These are phyloP conservation scores for Samia ricini DNA, from an alignment of 1,140 invertebrate species.

Conservation along the genomic window DNA sequence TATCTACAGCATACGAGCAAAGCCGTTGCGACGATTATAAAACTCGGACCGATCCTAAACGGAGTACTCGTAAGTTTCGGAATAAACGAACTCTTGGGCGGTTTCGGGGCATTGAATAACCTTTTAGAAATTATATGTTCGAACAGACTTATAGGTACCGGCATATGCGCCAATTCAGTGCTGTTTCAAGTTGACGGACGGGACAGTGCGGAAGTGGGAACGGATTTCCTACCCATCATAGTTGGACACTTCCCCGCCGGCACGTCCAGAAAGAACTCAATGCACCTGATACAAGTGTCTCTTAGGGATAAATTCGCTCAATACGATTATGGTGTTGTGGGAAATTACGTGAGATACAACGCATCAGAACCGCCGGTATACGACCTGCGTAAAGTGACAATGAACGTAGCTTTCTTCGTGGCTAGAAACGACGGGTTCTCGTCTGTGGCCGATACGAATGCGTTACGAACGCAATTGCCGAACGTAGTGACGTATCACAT, in stretches of 20 bases:
- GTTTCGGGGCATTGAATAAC: not conserved
- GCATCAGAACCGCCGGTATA: constrained; percentile 74
- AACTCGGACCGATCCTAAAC: not conserved
- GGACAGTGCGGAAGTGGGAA: constrained; percentile 22
- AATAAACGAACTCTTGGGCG: constrained; percentile 1
- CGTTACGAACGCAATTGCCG: constrained; percentile 49
- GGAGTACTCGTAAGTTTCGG: not conserved
- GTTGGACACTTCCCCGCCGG: constrained; percentile 22
- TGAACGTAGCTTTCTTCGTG: constrained; percentile 78
- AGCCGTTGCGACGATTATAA: constrained; percentile 4
- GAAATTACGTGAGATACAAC: constrained; percentile 73
- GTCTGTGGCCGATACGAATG: constrained; percentile 78
- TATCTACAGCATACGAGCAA: constrained; percentile 23
- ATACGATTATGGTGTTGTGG: constrained; percentile 72
- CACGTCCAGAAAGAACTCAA: constrained; percentile 81
- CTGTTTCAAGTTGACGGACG: constrained; percentile 17
- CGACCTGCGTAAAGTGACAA: constrained; percentile 70
- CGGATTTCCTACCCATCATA: constrained; percentile 17
- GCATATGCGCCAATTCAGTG: constrained; percentile 5
- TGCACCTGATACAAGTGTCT: constrained; percentile 79
- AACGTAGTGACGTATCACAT: constrained; percentile 61
- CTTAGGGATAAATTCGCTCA: constrained; percentile 46
- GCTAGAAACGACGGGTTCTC: constrained; percentile 78
- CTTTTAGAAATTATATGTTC: not conserved
- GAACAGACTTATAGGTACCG: not conserved